A percentile compares a stretch with the other conserved stretches of the same genome.
These are phyloP conservation scores for Todiramphus saurophagus DNA, from an alignment of 2,113 vertebrate species.

Conservation along the genomic window DNA sequence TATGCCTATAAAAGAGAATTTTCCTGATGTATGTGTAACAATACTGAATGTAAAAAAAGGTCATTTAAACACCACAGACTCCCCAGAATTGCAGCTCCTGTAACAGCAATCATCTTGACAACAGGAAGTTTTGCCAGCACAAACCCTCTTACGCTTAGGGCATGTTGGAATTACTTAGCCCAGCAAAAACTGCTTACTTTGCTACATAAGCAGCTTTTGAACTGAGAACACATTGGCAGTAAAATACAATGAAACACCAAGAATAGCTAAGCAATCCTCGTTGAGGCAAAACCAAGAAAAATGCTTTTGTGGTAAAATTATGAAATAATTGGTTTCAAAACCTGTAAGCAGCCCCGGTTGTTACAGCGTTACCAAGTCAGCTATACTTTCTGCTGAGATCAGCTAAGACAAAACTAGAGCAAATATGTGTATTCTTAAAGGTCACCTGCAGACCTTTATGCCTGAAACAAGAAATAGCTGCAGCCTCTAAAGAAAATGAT, in stretches of 20 bases:
- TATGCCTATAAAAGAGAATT: background rate
- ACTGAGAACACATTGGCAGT: background rate
- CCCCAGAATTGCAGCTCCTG: background rate
- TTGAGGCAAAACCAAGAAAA: background rate
- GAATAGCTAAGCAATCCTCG: background rate
- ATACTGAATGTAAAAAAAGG: background rate
- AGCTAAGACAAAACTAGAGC: background rate
- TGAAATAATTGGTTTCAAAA: background rate
- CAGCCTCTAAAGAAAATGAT: background rate
- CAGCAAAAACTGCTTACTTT: background rate
- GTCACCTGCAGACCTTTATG: background rate
- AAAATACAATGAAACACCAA: background rate
- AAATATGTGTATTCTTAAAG: background rate
- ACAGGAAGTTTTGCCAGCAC: background rate
- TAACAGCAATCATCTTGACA: background rate
- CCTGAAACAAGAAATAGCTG: background rate
- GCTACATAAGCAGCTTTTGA: background rate
- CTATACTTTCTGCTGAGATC: background rate
- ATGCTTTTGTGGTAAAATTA: background rate
- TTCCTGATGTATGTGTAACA: background rate
- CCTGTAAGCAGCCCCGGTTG: accelerated
- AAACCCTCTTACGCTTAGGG: background rate
- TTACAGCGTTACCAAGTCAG: background rate
- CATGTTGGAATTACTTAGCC: background rate
- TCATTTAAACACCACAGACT: background rate